Evolutionary conservation across 2,113 vertebrate species (phyloP), one percentile per base, ranked within the genome.

Genomic region (Toxotes chatareus): DNA sequence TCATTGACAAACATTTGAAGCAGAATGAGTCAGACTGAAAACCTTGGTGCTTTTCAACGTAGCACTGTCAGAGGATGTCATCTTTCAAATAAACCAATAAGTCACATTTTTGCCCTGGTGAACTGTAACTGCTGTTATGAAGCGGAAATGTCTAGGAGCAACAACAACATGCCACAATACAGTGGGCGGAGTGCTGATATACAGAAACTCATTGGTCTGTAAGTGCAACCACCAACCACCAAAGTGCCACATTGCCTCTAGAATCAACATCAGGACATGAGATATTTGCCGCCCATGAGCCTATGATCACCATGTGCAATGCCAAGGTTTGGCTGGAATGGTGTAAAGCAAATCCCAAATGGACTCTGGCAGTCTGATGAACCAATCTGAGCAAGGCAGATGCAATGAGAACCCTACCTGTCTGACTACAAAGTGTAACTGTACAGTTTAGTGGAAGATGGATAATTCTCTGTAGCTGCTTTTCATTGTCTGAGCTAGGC

Each of bases 371-470:
- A 23, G 46, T 4, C n/a, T 56, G 62, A 38, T 38, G 16, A 57
- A 67, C 6, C 57, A 51, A 53, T 74, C 46, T 21, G 36, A 17
- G 40, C 61, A 53, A 46, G 63, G 19, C 36, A 21, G 56, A 42
- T 59, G 49, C 16, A 17, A 53, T 13, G 73, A 56, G 23, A 55
- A n/a, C 5, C 10, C 4, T 32, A 14, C 21, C 63, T 51, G 55
- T 51, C 42, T 77, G 47, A 68, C 63, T 69, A n/a, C 46, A 76
- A 64, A 78, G 36, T 31, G 27, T 4, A n/a, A 53, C 51, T n/a
- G 51, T 53, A 11, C 5, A n/a, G 21, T n/a, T 49, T 19, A 3
- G 16, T 19, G 17, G 51, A n/a, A 0, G 51, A 8, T 4, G 51
- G 17, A 17, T 23, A 21, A 3, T 21, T 6, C 51, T 14, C 17